Percentiles rank a stretch among this genome's conserved stretches.
phyloP scores from a whole-genome alignment of 1,140 invertebrate genomes.

The Sminthurinus signatus region DNA sequence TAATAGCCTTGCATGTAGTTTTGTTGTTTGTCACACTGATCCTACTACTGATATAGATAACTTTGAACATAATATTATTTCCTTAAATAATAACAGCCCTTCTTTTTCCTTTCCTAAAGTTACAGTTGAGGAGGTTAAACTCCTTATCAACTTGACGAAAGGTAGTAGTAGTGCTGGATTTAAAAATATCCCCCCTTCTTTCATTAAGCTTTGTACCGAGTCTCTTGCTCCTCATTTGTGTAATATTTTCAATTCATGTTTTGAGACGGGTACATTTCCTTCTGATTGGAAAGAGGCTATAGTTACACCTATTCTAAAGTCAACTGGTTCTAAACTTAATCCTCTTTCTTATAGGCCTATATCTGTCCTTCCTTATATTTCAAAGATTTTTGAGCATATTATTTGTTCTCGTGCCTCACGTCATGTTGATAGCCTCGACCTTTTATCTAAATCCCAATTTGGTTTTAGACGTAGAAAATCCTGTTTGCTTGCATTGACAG shows the following conservation, averaged over 20 bases:
- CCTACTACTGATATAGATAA: no score
- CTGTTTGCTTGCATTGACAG: background rate
- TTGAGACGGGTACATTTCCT: background rate
- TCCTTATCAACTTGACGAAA: background rate
- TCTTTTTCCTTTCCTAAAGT: no score
- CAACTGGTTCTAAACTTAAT: no score
- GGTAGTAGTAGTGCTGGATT: background rate
- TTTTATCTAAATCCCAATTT: background rate
- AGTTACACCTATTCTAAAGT: background rate
- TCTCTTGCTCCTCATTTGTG: background rate
- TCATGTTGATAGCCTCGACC: background rate
- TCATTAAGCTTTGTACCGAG: background rate
- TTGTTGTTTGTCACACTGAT: no score
- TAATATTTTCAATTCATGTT: background rate
- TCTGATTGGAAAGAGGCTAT: background rate
- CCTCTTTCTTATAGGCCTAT: slow-evolving; percentile 1
- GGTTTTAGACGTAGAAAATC: background rate
- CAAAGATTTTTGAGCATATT: slow-evolving; percentile 3
- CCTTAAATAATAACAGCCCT: no score
- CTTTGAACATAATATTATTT: no score
- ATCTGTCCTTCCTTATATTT: background rate
- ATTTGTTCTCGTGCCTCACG: background rate
- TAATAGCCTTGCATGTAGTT: no score
- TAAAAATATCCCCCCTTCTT: background rate
- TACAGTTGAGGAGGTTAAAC: background rate